Evolutionary conservation across 2,113 vertebrate genomes (phyloP).

Genomic region (Salvelinus namaycush): DNA sequence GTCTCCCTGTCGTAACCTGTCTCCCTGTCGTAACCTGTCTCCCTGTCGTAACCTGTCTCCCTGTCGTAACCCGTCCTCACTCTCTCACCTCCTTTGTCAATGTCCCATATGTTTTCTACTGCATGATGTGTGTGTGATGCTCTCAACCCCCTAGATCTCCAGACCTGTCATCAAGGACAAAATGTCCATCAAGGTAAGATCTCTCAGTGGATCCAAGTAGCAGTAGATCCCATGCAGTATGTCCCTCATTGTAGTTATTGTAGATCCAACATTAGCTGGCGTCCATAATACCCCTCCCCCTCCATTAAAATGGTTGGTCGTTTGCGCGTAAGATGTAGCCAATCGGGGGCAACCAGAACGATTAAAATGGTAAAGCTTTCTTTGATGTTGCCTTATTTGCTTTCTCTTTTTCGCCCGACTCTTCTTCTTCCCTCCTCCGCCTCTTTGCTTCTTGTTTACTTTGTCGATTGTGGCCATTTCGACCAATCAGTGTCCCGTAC

Average conservation of each 20-base stretch:
- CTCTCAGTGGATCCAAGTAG: slow-evolving; percentile 51
- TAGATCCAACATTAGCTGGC: slow-evolving; percentile 39
- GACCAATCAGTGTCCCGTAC: not conserved
- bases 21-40: not conserved
- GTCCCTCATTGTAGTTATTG: slow-evolving; percentile 43
- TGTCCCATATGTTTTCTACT: slow-evolving; percentile 12
- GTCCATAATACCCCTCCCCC: slow-evolving; percentile 20
- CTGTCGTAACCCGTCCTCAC: not conserved
- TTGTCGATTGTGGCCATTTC: slow-evolving; percentile 2
- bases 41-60: not conserved
- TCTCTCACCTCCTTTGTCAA: not conserved
- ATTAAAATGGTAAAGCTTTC: not conserved
- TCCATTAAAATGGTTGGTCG: slow-evolving; percentile 6
- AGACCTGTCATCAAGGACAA: slow-evolving; percentile 76
- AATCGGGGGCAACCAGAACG: not conserved
- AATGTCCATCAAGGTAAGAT: slow-evolving; percentile 77
- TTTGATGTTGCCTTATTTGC: not conserved
- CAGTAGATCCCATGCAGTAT: slow-evolving; percentile 53
- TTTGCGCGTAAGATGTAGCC: not conserved
- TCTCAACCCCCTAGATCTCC: slow-evolving; percentile 77
- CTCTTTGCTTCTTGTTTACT: not conserved
- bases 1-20: not conserved
- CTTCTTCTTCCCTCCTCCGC: not conserved
- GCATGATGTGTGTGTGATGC: slow-evolving; percentile 67
- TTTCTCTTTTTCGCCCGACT: not conserved